Base-by-base conservation (phyloP, 1,140 invertebrate genomes). In the Macrobrachium rosenbergii region DNA sequence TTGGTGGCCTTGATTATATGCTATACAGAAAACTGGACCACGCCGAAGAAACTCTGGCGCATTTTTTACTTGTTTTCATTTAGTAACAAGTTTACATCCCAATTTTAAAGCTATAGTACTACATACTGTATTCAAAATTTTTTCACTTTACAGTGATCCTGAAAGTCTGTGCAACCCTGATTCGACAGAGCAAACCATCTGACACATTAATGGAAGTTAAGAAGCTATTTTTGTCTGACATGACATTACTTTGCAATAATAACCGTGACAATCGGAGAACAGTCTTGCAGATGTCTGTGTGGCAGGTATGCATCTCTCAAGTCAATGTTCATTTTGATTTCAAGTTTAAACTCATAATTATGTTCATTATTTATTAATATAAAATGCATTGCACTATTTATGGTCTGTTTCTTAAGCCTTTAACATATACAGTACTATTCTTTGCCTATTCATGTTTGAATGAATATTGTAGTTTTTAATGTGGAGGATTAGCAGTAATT, bases 201-300 rank as follows among this genome's bases (percentile, higher is more conserved):
- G 96, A 98, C 89, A 95, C 96, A 75, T 93, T 99, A 62, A 92
- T 99, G 82, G 96, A 98, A 92, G 97, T 99, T 72, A 99, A 99
- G 91, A 98, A 98, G 91, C 93, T 98, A 12, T 99, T 99, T 92
- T 94, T 99, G 5, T 98, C 97, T 19, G 98, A 99, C 92, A 98
- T 99, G 95, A 99, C 98, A 7, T 93, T 98, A 80, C 93, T 99
- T 21, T 99, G 98, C 92, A 99, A 98, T 91, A 98, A 98, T 91
- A 99, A 98, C 92, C 94, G 98, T 23, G 98, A 99, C 92, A 99
- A 99, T 92, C 93, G 99, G 77, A 93, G 98, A 89, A 99, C 97
- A 0, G 97, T 99, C 2, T 93, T 99, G 17, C 99, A 99, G 93
- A 99, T 99, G 99, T 99, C 98, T 10, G 99, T 99, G 1, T 99